These are phyloP conservation scores for Girardia tigrina DNA, from an alignment of 2,888 invertebrate species.

Conservation along the genomic window DNA sequence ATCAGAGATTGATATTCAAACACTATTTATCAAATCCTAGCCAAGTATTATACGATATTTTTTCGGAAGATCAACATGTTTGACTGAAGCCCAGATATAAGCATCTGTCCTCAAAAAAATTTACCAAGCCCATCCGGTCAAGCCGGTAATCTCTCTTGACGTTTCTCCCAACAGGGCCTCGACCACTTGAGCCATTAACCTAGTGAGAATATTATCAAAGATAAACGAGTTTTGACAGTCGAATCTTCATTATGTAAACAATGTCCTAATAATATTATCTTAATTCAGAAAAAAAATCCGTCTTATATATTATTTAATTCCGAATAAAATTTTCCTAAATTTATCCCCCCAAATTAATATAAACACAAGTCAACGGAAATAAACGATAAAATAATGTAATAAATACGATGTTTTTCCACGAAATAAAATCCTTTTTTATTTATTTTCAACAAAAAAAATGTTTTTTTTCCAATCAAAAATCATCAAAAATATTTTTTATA, in stretches of 20 bases:
- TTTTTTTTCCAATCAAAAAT: too few species aligned
- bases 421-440: too few species aligned
- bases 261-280: constrained; percentile 23
- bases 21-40: too few species aligned
- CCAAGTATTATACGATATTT: too few species aligned
- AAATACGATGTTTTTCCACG: too few species aligned
- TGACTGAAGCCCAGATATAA: constrained; percentile 19
- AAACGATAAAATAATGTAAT: too few species aligned
- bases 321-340: neutral
- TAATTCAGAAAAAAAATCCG: neutral
- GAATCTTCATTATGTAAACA: constrained; percentile 10
- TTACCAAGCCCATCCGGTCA: constrained; percentile 1
- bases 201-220: constrained; percentile 17
- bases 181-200: neutral
- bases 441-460: too few species aligned
- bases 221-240: constrained; percentile 18
- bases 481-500: too few species aligned
- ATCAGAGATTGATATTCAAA: too few species aligned
- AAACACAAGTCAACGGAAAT: too few species aligned
- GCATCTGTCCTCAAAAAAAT: constrained; percentile 11
- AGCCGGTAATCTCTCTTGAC: constrained; percentile 5
- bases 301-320: neutral
- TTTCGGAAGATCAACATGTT: constrained; percentile 23
- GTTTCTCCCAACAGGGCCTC: neutral
- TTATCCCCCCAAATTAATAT: too few species aligned